phyloP scores from a whole-genome alignment of 2,797 vertebrate species.

The Brachyrhaphis roseni region DNA sequence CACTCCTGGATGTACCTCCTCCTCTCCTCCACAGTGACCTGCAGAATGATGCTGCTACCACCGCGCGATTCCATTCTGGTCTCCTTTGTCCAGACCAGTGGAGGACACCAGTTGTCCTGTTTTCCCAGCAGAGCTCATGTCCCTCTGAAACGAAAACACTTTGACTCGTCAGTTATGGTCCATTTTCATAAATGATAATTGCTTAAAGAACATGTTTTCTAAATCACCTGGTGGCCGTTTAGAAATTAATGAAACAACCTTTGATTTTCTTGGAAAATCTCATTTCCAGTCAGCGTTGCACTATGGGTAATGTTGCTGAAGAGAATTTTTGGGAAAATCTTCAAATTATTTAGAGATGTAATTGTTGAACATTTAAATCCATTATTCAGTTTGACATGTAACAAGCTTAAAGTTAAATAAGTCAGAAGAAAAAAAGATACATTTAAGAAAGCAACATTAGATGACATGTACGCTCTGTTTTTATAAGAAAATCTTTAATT shows the following conservation, averaged over 20 bases:
- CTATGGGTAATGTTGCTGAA: neutral
- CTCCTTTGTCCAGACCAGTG: neutral
- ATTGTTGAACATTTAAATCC: neutral
- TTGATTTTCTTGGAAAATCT: neutral
- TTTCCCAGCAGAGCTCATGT: neutral
- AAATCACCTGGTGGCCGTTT: no score
- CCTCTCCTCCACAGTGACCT: neutral
- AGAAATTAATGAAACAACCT: neutral
- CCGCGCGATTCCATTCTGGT: neutral
- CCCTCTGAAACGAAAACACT: neutral
- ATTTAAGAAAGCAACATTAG: neutral
- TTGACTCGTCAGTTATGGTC: no score
- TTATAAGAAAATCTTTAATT: slow-evolving; percentile 44
- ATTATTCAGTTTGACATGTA: neutral
- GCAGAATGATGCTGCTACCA: neutral
- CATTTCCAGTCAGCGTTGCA: neutral
- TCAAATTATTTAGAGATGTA: neutral
- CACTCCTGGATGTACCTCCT: neutral
- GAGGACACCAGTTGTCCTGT: neutral
- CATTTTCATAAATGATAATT: no score
- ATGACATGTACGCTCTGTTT: neutral
- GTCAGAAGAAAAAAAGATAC: neutral
- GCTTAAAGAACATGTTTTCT: neutral
- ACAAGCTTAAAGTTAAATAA: neutral
- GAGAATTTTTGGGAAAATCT: neutral